A percentile compares a stretch with the other conserved stretches of the same genome.
phyloP scores from a whole-genome alignment of 2,797 vertebrate species.

The Toxotes lorentzi region DNA sequence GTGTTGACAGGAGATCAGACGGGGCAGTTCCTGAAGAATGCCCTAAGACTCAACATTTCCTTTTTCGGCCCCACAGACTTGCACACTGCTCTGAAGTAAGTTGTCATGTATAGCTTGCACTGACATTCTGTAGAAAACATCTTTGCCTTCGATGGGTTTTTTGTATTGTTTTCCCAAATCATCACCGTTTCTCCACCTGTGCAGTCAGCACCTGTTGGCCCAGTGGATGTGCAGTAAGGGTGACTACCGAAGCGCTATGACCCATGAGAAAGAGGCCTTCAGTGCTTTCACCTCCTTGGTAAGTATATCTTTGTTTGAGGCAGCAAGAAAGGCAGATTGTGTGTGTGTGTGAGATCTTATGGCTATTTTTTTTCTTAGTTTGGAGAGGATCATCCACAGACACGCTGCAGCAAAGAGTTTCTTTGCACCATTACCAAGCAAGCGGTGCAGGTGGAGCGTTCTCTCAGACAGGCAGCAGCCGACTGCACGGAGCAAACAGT shows the following conservation, averaged over 20 bases:
- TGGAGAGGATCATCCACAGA: slow-evolving; percentile 86
- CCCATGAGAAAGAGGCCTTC: slow-evolving; percentile 88
- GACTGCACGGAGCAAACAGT: slow-evolving; percentile 77
- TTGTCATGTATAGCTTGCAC: not conserved
- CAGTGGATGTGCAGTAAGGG: slow-evolving; percentile 86
- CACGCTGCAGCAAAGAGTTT: slow-evolving; percentile 86
- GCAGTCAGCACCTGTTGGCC: slow-evolving; percentile 87
- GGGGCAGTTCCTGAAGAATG: slow-evolving; percentile 82
- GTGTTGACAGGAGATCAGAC: slow-evolving; percentile 83
- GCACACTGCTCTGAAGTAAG: slow-evolving; percentile 86
- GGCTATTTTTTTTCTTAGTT: slow-evolving; percentile 71
- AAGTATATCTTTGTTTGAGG: slow-evolving; percentile 33
- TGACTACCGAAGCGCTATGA: slow-evolving; percentile 88
- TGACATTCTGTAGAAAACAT: not conserved
- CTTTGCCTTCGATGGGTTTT: not conserved
- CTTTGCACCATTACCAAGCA: slow-evolving; percentile 87
- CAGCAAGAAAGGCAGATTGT: not conserved
- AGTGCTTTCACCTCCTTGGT: slow-evolving; percentile 85
- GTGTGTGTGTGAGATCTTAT: not conserved
- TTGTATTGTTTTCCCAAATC: slow-evolving; percentile 1
- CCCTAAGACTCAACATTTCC: slow-evolving; percentile 84
- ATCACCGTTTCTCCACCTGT: slow-evolving; percentile 14
- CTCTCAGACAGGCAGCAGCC: slow-evolving; percentile 83
- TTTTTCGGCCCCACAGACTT: slow-evolving; percentile 83
- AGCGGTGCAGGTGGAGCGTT: slow-evolving; percentile 88